A percentile compares a stretch with the other conserved stretches of the same genome.
Conservation (phyloP, 2,797 vertebrate genomes). For the Myioborus miniatus region DNA sequence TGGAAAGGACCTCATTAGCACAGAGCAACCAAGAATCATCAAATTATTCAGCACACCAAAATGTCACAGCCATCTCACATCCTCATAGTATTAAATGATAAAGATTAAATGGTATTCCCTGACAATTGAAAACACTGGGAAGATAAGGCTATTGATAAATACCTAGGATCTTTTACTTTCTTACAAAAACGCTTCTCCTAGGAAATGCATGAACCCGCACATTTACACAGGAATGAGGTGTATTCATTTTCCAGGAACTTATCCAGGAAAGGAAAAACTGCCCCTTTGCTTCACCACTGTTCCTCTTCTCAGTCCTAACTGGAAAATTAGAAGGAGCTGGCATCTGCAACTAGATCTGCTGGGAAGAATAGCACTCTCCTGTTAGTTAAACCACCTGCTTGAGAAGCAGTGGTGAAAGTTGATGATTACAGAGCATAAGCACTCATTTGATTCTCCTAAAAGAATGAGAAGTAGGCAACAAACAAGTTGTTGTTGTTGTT, state of each 20-base stretch:
- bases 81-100: not conserved
- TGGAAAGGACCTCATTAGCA: not conserved
- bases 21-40: not conserved
- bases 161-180: not conserved
- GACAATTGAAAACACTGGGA: not conserved
- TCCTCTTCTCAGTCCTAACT: not conserved
- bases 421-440: not conserved
- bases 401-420: not conserved
- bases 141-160: not conserved
- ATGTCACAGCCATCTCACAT: not conserved
- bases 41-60: not conserved
- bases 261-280: not conserved
- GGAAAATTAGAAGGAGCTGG: not conserved
- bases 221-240: not conserved
- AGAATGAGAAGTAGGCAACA: not conserved
- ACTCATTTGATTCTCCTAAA: not conserved
- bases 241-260: not conserved
- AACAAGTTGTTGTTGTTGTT: not conserved
- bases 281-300: not conserved
- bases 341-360: not conserved
- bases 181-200: not conserved
- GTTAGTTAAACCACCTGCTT: not conserved
- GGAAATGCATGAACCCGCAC: not conserved
- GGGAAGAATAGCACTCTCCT: not conserved
- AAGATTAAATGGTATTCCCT: not conserved